Conservation (phyloP, 2,113 vertebrate genomes). For the Raja brachyura region DNA sequence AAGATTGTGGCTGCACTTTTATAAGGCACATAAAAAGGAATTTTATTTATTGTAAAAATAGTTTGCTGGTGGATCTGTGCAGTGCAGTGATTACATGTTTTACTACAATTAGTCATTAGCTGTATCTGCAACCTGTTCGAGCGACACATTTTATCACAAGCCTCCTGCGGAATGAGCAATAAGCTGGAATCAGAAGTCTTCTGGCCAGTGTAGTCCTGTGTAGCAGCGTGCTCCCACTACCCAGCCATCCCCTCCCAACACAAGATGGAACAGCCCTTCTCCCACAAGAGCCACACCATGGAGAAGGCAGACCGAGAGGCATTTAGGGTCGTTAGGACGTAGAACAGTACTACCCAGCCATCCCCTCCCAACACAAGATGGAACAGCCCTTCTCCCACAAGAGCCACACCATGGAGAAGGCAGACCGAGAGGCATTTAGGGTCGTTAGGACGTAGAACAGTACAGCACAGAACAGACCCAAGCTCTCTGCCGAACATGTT, state of each 20-base stretch:
- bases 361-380: background rate
- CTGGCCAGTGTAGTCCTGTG: background rate
- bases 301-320: background rate
- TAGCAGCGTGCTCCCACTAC: background rate
- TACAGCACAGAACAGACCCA: no score
- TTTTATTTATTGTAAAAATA: constrained; percentile 17
- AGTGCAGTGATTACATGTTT: background rate
- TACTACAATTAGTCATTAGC: background rate
- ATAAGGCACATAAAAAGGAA: background rate
- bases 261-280: background rate
- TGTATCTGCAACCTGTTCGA: background rate
- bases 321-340: no score
- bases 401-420: background rate
- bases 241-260: background rate
- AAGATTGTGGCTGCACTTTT: background rate
- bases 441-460: no score
- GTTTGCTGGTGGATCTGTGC: background rate
- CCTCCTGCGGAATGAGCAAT: background rate
- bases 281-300: background rate
- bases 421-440: background rate
- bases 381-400: background rate
- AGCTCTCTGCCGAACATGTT: no score
- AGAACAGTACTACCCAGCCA: background rate
- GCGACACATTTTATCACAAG: background rate
- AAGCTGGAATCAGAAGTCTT: background rate